Evolutionary conservation across 1,140 invertebrate species (phyloP).

Genomic region (Paramacrobiotus metropolitanus): DNA sequence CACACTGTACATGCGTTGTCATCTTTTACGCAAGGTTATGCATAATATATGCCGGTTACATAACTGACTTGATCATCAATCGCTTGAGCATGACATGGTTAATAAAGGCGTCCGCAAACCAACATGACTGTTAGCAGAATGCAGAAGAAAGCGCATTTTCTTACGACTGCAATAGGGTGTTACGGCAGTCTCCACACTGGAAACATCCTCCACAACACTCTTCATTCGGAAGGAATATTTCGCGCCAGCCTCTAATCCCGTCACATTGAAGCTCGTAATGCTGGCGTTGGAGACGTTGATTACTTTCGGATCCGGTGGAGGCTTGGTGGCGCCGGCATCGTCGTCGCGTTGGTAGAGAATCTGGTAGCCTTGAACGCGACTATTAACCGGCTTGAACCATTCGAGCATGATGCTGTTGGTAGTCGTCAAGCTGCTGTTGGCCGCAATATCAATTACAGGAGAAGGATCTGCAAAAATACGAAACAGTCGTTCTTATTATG

Average conservation of each 20-base stretch:
- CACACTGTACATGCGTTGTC: too few relatives aligned
- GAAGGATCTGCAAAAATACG: not conserved
- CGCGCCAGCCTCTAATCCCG: not conserved
- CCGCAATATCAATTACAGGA: not conserved
- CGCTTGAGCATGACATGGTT: too few relatives aligned
- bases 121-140: not conserved
- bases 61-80: not conserved
- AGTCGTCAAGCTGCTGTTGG: not conserved
- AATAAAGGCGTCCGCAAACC: too few relatives aligned
- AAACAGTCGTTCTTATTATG: not conserved
- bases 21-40: not conserved
- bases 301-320: not conserved
- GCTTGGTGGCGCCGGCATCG: not conserved
- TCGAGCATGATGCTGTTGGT: not conserved
- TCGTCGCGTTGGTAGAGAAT: not conserved
- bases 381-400: not conserved
- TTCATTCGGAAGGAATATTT: not conserved
- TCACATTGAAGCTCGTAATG: not conserved
- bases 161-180: not conserved
- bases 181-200: not conserved
- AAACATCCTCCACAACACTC: not conserved
- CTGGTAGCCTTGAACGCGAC: not conserved
- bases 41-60: not conserved
- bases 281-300: not conserved
- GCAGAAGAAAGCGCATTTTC: not conserved